Evolutionary conservation across 2,797 vertebrate genomes (phyloP).

Genomic region (Muscicapa comitata): DNA sequence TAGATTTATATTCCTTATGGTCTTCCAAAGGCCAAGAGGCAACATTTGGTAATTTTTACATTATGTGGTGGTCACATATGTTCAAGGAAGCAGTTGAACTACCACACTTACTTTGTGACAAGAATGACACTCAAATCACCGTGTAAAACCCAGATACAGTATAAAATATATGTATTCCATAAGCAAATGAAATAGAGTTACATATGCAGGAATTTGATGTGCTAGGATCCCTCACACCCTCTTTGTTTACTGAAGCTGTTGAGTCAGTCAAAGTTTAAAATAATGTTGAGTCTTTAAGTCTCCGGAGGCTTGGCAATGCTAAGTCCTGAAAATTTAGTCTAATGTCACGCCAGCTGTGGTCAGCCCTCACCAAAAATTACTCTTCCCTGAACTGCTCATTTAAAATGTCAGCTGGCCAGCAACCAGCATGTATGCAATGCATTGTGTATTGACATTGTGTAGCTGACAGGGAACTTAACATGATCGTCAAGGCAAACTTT

Average conservation of each 20-base stretch:
- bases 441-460: neutral
- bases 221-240: neutral
- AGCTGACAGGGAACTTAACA: neutral
- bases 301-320: neutral
- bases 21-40: neutral
- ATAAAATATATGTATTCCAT: neutral
- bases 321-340: neutral
- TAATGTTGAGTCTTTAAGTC: neutral
- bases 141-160: neutral
- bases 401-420: slow-evolving; percentile 8
- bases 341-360: slow-evolving; percentile 2
- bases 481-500: neutral
- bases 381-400: slow-evolving; percentile 13
- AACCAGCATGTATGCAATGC: neutral
- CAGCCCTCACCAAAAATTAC: slow-evolving; percentile 19
- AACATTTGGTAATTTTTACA: neutral
- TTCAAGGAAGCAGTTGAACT: neutral
- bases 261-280: slow-evolving; percentile 10
- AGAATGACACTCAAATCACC: neutral
- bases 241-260: neutral
- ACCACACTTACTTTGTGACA: neutral
- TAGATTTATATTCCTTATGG: neutral
- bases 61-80: neutral
- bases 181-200: neutral
- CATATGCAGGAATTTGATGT: neutral